phyloP scores from a whole-genome alignment of 1,140 invertebrate genomes.

The Cydia strobilella region DNA sequence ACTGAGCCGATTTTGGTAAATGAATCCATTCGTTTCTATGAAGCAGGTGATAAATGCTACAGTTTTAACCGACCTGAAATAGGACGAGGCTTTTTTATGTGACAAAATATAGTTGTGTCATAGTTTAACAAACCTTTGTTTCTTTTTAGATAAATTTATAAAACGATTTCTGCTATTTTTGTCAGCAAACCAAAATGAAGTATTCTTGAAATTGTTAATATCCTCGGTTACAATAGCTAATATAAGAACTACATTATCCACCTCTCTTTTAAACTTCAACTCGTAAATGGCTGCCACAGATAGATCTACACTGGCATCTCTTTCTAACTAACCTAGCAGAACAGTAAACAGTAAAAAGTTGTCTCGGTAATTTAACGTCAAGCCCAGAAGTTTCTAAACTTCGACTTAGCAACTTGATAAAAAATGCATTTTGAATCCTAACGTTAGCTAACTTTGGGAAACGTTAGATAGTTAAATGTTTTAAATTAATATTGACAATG shows the following conservation, averaged over 20 bases:
- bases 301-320: not conserved
- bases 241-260: not conserved
- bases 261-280: not conserved
- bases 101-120: too few species aligned
- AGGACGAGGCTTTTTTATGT: too few species aligned
- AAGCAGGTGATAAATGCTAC: too few species aligned
- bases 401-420: not conserved
- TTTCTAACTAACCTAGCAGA: not conserved
- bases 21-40: too few species aligned
- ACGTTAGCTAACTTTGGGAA: not conserved
- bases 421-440: slow-evolving; percentile 14
- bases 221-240: too few species aligned
- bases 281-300: not conserved
- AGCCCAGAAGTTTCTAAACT: not conserved
- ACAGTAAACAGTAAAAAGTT: not conserved
- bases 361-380: slow-evolving; percentile 2
- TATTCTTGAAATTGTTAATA: too few species aligned
- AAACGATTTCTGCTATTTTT: too few species aligned
- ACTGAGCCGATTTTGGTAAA: too few species aligned
- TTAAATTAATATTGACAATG: not conserved
- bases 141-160: too few species aligned
- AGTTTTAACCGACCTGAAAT: too few species aligned
- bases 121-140: too few species aligned
- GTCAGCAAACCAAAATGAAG: too few species aligned
- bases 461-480: not conserved